phyloP scores from a whole-genome alignment of 1,140 invertebrate species.

The Diprion similis region DNA sequence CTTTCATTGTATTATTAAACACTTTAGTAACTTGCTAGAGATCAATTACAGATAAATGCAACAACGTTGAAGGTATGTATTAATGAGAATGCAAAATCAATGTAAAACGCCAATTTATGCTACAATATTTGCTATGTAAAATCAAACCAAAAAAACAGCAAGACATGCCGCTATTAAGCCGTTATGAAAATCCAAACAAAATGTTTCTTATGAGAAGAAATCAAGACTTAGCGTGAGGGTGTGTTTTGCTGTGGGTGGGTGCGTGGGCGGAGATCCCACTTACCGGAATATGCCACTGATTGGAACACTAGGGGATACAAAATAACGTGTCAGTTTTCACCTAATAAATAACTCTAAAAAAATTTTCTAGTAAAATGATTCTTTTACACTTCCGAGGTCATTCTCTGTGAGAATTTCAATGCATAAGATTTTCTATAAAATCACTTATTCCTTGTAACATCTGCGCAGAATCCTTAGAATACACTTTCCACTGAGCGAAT shows the following conservation, averaged over 20 bases:
- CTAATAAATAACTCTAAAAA: neutral
- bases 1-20: no score
- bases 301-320: slow-evolving; percentile 83
- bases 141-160: slow-evolving; percentile 18
- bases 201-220: slow-evolving; percentile 27
- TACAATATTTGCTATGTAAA: neutral
- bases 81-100: slow-evolving; percentile 40
- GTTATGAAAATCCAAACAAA: slow-evolving; percentile 34
- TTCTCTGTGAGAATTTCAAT: no score
- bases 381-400: neutral
- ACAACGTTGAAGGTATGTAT: slow-evolving; percentile 27
- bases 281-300: slow-evolving; percentile 93
- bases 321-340: slow-evolving; percentile 60
- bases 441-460: no score
- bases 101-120: slow-evolving; percentile 29
- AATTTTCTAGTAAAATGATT: neutral
- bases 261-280: slow-evolving; percentile 67
- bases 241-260: slow-evolving; percentile 43
- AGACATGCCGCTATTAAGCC: slow-evolving; percentile 49
- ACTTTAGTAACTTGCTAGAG: no score
- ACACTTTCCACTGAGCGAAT: no score
- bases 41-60: no score
- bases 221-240: slow-evolving; percentile 56
- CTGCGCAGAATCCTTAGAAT: no score
- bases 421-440: no score